A percentile compares a stretch with the other conserved stretches of the same genome.
These are phyloP conservation scores for Pterocles orientalis DNA, from an alignment of 2,113 vertebrate genomes.

Conservation along the genomic window DNA sequence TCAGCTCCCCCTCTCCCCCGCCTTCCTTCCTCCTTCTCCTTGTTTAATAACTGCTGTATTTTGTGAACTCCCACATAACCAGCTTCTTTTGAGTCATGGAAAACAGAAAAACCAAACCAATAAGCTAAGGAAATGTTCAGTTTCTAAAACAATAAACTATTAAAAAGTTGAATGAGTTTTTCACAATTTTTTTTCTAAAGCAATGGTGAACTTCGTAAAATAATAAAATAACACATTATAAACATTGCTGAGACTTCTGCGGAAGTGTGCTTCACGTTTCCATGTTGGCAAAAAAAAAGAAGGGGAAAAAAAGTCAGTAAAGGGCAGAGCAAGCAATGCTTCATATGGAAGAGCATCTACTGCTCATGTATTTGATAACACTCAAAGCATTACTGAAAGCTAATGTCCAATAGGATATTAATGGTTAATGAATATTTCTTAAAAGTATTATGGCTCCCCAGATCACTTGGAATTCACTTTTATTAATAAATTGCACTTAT, in stretches of 20 bases:
- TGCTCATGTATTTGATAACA: not conserved
- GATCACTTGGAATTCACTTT: not conserved
- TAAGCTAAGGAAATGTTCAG: not conserved
- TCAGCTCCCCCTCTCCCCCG: no score
- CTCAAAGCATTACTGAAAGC: not conserved
- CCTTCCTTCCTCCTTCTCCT: not conserved
- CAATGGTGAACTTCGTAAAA: not conserved
- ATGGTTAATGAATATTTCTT: not conserved
- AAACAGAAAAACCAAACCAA: not conserved
- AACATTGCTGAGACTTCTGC: not conserved
- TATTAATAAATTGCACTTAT: not conserved
- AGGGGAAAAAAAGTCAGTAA: not conserved
- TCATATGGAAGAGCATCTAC: not conserved
- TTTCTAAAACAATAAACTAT: not conserved
- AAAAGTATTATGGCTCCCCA: not conserved
- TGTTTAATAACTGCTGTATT: not conserved
- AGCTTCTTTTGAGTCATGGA: not conserved
- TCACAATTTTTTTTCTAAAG: not conserved
- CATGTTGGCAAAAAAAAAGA: rapidly evolving
- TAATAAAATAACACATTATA: not conserved
- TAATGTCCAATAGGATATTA: not conserved
- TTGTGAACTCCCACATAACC: not conserved
- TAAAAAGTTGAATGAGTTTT: not conserved
- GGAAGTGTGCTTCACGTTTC: not conserved
- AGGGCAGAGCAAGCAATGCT: not conserved